Evolutionary conservation across 2,797 vertebrate genomes (phyloP).

Genomic region (Xenops minutus): DNA sequence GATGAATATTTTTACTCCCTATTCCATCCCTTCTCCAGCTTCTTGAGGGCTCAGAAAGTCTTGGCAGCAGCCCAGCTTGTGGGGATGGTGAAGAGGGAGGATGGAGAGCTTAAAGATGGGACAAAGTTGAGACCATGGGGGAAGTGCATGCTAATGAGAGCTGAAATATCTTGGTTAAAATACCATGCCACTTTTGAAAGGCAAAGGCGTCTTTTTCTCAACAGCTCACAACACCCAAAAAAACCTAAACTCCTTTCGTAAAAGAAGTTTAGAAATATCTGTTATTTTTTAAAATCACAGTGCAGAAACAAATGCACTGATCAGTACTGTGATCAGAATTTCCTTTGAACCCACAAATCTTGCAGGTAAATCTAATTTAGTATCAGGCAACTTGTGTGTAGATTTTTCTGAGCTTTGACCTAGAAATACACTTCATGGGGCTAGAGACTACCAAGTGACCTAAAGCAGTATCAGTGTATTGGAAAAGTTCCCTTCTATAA

Average conservation of each 20-base stretch:
- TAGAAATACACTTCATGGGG: background rate
- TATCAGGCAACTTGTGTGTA: background rate
- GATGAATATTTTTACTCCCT: background rate
- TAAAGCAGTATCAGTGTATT: background rate
- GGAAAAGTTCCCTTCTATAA: background rate
- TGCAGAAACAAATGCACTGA: background rate
- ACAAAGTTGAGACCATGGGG: background rate
- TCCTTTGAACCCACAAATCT: background rate
- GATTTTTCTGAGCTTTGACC: background rate
- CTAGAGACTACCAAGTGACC: background rate
- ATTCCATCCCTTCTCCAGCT: rapidly evolving
- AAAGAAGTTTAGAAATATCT: background rate
- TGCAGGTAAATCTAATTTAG: background rate
- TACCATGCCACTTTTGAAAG: background rate
- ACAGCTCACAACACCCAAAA: rapidly evolving
- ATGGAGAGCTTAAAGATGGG: too few species aligned
- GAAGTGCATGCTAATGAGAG: background rate
- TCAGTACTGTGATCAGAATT: background rate
- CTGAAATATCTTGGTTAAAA: background rate
- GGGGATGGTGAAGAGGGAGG: background rate
- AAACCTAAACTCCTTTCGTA: background rate
- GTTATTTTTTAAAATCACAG: background rate
- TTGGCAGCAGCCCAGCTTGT: background rate
- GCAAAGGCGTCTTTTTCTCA: background rate
- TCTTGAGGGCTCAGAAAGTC: background rate